Evolutionary conservation across 2,888 invertebrate genomes (phyloP).

Genomic region (Poecilus cupreus): DNA sequence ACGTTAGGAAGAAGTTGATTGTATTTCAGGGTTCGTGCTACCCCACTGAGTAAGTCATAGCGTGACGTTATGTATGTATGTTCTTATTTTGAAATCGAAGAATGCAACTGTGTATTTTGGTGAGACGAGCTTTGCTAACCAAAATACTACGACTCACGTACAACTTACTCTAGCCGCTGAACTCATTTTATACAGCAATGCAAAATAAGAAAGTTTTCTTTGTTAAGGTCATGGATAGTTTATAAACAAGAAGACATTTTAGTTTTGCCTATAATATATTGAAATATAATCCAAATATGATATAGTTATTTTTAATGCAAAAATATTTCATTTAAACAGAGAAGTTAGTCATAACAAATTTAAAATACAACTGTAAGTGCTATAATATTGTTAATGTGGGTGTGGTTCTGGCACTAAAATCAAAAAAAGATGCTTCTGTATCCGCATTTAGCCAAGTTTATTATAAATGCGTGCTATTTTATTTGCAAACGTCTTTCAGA

Average conservation of each 20-base stretch:
- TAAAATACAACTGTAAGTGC: background rate
- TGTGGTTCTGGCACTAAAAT: conserved; percentile 18
- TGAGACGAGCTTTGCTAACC: too few species aligned
- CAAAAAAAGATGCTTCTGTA: conserved; percentile 1
- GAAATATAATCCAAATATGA: background rate
- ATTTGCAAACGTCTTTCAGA: background rate
- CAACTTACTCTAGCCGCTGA: too few species aligned
- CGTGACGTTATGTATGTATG: background rate
- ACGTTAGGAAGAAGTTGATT: too few species aligned
- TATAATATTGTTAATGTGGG: background rate
- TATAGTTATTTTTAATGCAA: background rate
- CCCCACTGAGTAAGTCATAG: too few species aligned
- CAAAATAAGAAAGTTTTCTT: too few species aligned
- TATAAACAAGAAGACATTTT: too few species aligned
- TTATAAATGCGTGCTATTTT: background rate
- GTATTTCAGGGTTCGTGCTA: too few species aligned
- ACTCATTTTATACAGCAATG: too few species aligned
- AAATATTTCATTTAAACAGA: background rate
- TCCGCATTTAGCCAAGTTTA: conserved; percentile 12
- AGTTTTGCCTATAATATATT: background rate
- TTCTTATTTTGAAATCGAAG: too few species aligned
- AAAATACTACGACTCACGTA: too few species aligned
- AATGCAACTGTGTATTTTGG: too few species aligned
- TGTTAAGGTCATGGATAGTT: too few species aligned
- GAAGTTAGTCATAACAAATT: background rate